Base-by-base conservation (phyloP, 2,113 vertebrate species). In the Periophthalmus modestus region DNA sequence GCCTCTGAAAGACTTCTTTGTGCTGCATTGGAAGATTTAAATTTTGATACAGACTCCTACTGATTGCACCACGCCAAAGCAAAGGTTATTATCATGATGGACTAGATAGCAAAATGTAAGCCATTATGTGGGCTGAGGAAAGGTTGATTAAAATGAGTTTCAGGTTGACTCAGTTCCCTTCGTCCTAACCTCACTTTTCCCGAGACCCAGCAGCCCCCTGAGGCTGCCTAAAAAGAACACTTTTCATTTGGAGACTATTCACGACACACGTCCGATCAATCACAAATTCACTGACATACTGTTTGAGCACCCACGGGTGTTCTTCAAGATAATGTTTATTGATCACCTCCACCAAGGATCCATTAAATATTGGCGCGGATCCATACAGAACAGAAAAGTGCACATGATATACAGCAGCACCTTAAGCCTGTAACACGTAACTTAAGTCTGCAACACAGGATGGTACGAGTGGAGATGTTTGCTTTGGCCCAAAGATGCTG, bases 41-140 rank as follows among this genome's bases (percentile, higher is more conserved):
- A 81, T 81, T 85, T 86, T 82, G 83, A 91, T 88, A 88, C 79
- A 83, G 88, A 88, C 73, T 82, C 75, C 67, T 66, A 81, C 65
- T 78, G 90, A 88, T 88, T 90, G 85, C 59, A 36, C 78, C 77
- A 23, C 18, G 28, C 80, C 71, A 83, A 86, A 83, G 78, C 75
- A 85, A 83, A 86, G 83, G 87, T 88, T 86, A 86, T 90, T 90
- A 88, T 89, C 84, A 83, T 67, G 87, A 91, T 90, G 77, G 87
- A 89, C 87, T 90, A 73, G 80, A 88, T 89, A 80, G 79, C 69
- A 83, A 79, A 85, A 83, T 76, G 85, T 79, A 81, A 47, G 73
- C 78, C 54, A 87, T 89, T 90, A 86, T 87, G 75, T 63, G 78
- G 57, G 61, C 52, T 36, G 66, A 73, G 65, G 75, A 90, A 89